phyloP scores from a whole-genome alignment of 2,797 vertebrate species.

The Danio kyathit region DNA sequence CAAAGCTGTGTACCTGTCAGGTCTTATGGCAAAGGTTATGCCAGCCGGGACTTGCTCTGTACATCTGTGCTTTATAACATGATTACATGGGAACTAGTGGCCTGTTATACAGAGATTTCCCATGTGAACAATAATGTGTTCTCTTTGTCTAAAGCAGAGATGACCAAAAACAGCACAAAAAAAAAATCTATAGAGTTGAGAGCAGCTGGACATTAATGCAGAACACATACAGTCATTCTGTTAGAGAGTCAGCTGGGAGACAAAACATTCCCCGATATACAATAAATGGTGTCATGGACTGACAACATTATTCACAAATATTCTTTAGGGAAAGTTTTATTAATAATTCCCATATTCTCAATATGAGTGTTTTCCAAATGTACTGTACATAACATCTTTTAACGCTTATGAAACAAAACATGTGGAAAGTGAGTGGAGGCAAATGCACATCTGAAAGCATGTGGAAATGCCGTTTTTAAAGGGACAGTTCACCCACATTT shows the following conservation, averaged over 20 bases:
- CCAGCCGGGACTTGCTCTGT: constrained; percentile 35
- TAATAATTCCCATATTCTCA: not conserved
- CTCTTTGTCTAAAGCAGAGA: constrained; percentile 59
- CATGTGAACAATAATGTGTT: constrained; percentile 52
- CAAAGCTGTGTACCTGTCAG: not conserved
- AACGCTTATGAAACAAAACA: not conserved
- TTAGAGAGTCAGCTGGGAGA: constrained; percentile 41
- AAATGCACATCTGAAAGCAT: no score
- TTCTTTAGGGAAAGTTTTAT: not conserved
- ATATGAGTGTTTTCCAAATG: not conserved
- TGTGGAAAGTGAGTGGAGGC: not conserved
- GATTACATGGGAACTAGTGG: constrained; percentile 55
- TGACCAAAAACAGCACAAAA: constrained; percentile 61
- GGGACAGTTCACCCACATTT: no score
- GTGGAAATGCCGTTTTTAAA: no score
- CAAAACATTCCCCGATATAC: not conserved
- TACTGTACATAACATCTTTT: no score
- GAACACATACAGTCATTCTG: constrained; percentile 52
- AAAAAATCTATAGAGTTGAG: constrained; percentile 61
- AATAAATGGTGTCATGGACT: constrained; percentile 2
- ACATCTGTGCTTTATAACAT: constrained; percentile 55
- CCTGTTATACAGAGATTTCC: constrained; percentile 53
- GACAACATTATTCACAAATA: not conserved
- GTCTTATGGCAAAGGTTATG: constrained; percentile 10
- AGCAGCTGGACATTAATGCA: constrained; percentile 53